A percentile compares a stretch with the other conserved stretches of the same genome.
These are phyloP conservation scores for Xenops minutus DNA, from an alignment of 2,797 vertebrate species.

Conservation along the genomic window DNA sequence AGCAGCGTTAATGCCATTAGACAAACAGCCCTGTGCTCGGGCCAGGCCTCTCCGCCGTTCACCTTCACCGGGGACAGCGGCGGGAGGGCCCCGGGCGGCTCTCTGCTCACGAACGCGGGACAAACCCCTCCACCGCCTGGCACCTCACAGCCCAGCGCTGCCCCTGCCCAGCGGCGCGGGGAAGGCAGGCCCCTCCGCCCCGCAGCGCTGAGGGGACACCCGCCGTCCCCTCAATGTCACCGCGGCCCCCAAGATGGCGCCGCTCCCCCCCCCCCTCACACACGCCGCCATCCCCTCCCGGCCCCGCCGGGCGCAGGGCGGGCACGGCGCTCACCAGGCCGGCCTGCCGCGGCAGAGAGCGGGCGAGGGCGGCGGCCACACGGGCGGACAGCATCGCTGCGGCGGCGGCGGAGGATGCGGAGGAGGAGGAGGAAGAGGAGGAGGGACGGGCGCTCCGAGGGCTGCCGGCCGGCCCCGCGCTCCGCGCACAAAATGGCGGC, in stretches of 20 bases:
- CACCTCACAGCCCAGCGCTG: too few relatives aligned
- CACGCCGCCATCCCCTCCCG: too few relatives aligned
- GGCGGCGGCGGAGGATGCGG: conserved; percentile 66
- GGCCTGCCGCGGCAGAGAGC: conserved; percentile 84
- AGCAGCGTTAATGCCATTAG: accelerated
- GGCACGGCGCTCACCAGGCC: conserved; percentile 79
- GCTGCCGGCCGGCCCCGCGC: background rate
- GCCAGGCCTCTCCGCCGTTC: background rate
- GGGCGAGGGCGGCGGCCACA: conserved; percentile 86
- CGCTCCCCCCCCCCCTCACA: background rate
- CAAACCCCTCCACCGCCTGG: accelerated
- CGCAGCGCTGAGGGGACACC: accelerated
- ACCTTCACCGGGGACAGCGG: background rate
- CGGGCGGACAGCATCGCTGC: conserved; percentile 91
- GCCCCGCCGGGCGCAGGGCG: accelerated
- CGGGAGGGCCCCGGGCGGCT: accelerated
- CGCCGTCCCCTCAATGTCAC: conserved; percentile 28
- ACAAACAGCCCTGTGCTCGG: accelerated
- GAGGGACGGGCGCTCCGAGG: accelerated
- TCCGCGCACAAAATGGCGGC: conserved; percentile 76
- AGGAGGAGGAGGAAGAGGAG: background rate
- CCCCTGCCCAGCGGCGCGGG: too few relatives aligned
- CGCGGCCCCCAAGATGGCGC: conserved; percentile 42
- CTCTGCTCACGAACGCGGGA: accelerated
- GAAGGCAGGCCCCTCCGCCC: background rate